Conservation (phyloP, 2,888 invertebrate species). For the Anoncus sp. region DNA sequence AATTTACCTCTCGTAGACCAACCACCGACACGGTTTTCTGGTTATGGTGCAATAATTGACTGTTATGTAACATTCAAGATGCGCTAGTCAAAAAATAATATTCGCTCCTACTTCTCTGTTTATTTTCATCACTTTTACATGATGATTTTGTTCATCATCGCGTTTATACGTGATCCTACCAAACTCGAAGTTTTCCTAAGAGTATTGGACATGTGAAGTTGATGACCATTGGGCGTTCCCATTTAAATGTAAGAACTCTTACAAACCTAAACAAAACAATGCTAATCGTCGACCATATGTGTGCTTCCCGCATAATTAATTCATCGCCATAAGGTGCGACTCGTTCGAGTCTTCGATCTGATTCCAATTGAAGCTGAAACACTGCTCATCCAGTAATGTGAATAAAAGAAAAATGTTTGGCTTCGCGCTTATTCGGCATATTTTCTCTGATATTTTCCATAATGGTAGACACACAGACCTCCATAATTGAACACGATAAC, state of each 20-base stretch:
- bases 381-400: too few species aligned
- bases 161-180: neutral
- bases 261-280: too few species aligned
- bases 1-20: too few species aligned
- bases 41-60: too few species aligned
- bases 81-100: too few species aligned
- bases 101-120: too few species aligned
- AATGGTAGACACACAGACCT: conserved; percentile 25
- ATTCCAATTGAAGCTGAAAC: neutral
- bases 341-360: neutral
- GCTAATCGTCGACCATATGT: too few species aligned
- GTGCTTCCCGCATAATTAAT: too few species aligned
- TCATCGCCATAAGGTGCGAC: neutral
- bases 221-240: too few species aligned
- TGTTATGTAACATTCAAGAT: too few species aligned
- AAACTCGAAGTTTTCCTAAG: neutral
- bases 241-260: too few species aligned
- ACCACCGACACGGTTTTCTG: too few species aligned
- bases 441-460: conserved; percentile 26
- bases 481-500: conserved; percentile 62
- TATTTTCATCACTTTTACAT: neutral
- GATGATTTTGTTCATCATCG: neutral
- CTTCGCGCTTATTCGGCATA: conserved; percentile 36
- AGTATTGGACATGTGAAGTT: neutral
- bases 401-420: conserved; percentile 12